These are phyloP conservation scores for Lasioglossum zephyrum DNA, from an alignment of 2,888 invertebrate genomes.

Conservation along the genomic window DNA sequence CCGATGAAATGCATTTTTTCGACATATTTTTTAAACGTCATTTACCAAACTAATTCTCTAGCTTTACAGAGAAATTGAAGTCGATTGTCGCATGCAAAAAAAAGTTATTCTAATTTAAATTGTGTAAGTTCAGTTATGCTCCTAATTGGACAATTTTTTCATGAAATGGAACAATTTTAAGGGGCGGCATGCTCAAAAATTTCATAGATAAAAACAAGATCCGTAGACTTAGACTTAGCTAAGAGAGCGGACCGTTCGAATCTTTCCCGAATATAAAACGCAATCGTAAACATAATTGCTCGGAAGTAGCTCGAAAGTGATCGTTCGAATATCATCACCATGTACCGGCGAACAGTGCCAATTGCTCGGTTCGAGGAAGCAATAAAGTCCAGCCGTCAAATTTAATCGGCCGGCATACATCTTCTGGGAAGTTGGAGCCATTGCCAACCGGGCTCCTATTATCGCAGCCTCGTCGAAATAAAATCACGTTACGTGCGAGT, in stretches of 20 bases:
- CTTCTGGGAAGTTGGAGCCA: conserved; percentile 29
- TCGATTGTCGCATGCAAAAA: too few relatives aligned
- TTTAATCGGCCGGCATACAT: conserved; percentile 38
- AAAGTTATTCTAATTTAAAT: too few relatives aligned
- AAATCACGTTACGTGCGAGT: conserved; percentile 17
- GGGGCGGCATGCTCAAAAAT: too few relatives aligned
- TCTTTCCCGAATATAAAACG: not conserved
- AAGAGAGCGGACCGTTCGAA: not conserved
- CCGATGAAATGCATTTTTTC: too few relatives aligned
- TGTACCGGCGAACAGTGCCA: conserved; percentile 31
- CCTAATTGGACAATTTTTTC: too few relatives aligned
- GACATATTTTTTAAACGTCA: too few relatives aligned
- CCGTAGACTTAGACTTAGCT: too few relatives aligned
- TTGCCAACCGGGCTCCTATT: conserved; percentile 30
- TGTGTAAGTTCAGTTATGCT: too few relatives aligned
- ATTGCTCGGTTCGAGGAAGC: conserved; percentile 31
- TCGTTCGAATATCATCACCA: conserved; percentile 16
- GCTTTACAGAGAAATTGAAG: too few relatives aligned
- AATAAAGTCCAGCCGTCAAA: conserved; percentile 46
- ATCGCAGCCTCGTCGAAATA: conserved; percentile 21
- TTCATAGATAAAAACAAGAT: too few relatives aligned
- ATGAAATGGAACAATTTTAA: too few relatives aligned
- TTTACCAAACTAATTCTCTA: too few relatives aligned
- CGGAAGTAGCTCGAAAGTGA: conserved; percentile 20
- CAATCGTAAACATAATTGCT: conserved; percentile 25